Evolutionary conservation across 1,140 invertebrate species (phyloP), one percentile per base, ranked within the genome.

Genomic region (Drosophila micromelanica): DNA sequence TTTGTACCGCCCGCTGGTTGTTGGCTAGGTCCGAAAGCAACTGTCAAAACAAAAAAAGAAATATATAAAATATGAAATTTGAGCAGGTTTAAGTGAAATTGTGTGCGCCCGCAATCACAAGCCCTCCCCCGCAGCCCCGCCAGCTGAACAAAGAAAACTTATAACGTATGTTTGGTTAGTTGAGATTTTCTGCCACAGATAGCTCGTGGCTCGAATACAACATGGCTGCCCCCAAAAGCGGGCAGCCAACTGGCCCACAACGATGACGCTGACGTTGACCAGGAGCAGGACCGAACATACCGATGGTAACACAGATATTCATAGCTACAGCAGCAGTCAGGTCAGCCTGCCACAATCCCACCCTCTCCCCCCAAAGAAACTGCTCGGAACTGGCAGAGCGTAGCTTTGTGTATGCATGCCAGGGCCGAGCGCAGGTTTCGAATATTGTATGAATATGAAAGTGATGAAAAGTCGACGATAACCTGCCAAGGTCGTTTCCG

Each of bases 401-500:
- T 27, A 27, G 27, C 27, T 27, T 35, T 40, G 13, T 46, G 5
- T 13, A 11, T 30, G 13, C 17, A 37, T 38, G 43, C n/a, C 46
- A 40, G n/a, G 49, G 30, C 48, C 30, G 12, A 15, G 20, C 35
- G 59, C 55, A 48, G 70, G 35, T 38, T 73, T 75, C 80, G 84
- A 89, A 86, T 78, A 81, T 73, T 78, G 81, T 86, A 80, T 90
- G 85, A 89, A 89, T 90, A 90, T 80, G 80, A 90, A 78, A 84
- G 75, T 87, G 86, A 90, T 90, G 86, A 78, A 90, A 90, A 90
- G 78, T 81, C 81, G 79, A 90, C 81, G 86, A 90, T 90, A 90
- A 90, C 86, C 81, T 86, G 86, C 86, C 86, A 90, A 90, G 86
- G 86, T 90, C 86, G 86, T 90, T 90, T 90, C 86, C 86, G 86